phyloP scores from a whole-genome alignment of 2,888 invertebrate genomes.

The Balanococcus diminutus region DNA sequence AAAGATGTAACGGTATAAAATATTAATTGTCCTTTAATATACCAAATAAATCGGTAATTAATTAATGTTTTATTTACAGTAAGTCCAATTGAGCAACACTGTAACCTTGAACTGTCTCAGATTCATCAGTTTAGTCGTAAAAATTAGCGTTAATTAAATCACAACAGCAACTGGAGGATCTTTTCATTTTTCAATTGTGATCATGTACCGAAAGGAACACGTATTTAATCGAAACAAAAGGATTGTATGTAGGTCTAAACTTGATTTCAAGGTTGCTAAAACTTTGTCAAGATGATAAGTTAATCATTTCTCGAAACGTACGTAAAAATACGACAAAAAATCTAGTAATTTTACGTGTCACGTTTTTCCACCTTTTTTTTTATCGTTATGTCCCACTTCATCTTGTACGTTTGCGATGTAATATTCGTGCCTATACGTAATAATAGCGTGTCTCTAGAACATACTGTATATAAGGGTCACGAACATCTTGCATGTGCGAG shows the following conservation, averaged over 20 bases:
- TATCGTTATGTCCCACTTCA: neutral
- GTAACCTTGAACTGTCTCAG: slow-evolving; percentile 21
- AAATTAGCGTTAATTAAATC: slow-evolving; percentile 43
- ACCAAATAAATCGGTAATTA: slow-evolving; percentile 15
- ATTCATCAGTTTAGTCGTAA: slow-evolving; percentile 2
- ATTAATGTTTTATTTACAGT: slow-evolving; percentile 32
- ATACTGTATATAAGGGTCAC: slow-evolving; percentile 27
- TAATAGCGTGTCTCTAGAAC: neutral
- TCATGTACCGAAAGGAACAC: neutral
- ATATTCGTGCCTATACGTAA: neutral
- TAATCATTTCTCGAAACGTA: neutral
- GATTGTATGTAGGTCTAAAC: neutral
- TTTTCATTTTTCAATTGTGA: neutral
- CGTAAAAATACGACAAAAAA: neutral
- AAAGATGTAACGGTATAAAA: neutral
- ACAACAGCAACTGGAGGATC: neutral
- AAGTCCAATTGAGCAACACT: neutral
- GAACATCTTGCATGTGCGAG: neutral
- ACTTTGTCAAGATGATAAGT: neutral
- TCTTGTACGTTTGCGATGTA: neutral
- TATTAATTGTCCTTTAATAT: slow-evolving; percentile 29
- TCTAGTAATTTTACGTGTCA: neutral
- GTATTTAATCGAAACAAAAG: neutral
- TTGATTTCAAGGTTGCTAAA: slow-evolving; percentile 31
- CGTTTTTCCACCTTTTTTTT: slow-evolving; percentile 6